These are phyloP conservation scores for Lucinisca nassula DNA, from an alignment of 2,888 invertebrate species.

Conservation along the genomic window DNA sequence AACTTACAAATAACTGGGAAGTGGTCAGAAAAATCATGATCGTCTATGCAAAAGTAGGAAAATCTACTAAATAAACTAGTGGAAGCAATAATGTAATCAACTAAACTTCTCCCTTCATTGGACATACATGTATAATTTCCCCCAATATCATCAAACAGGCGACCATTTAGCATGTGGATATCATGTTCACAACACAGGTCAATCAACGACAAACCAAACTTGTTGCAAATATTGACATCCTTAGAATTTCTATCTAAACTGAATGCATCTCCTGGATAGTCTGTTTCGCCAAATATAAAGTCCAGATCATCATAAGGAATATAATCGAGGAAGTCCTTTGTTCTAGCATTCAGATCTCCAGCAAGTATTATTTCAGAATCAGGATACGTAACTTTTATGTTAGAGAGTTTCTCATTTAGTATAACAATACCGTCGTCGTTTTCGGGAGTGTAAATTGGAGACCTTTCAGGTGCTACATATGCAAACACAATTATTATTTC, in stretches of 20 bases:
- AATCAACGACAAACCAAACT: conserved; percentile 43
- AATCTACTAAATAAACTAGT: conserved; percentile 5
- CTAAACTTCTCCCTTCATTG: conserved; percentile 36
- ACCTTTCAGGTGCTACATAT: conserved; percentile 42
- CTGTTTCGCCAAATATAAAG: conserved; percentile 16
- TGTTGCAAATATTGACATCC: conserved; percentile 21
- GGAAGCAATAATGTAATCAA: conserved; percentile 50
- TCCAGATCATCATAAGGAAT: conserved; percentile 40
- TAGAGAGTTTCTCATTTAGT: conserved; percentile 21
- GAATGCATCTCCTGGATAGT: conserved; percentile 28
- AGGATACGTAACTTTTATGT: conserved; percentile 14
- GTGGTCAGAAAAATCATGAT: conserved; percentile 30
- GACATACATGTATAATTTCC: conserved; percentile 39
- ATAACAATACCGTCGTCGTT: conserved; percentile 36
- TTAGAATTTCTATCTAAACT: conserved; percentile 8
- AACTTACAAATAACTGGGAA: conserved; percentile 20
- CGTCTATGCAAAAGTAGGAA: conserved; percentile 19
- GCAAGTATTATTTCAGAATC: conserved; percentile 27
- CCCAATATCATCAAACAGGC: conserved; percentile 3
- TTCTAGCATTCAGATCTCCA: conserved; percentile 50
- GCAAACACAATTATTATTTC: conserved; percentile 26
- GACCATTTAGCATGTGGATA: conserved; percentile 40
- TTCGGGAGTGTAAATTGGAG: conserved; percentile 28
- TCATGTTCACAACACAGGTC: conserved; percentile 32
- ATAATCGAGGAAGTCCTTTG: conserved; percentile 28